Conservation (phyloP, 2,797 vertebrate species). For the Brotula barbata region DNA sequence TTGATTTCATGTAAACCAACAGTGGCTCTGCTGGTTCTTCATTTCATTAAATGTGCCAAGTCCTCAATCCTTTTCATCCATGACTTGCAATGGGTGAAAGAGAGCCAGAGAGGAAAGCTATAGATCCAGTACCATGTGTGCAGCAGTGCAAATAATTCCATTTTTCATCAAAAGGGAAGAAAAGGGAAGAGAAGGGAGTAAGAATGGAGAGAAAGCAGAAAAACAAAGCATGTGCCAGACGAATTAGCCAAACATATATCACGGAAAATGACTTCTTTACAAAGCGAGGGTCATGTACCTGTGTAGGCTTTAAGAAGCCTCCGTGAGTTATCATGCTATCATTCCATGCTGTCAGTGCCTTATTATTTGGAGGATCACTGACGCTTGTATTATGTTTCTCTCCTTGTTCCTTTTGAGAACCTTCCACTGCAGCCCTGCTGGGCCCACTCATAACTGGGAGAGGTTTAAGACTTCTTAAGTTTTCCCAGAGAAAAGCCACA, state of each 20-base stretch:
- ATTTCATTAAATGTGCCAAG: slow-evolving; percentile 85
- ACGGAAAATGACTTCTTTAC: slow-evolving; percentile 88
- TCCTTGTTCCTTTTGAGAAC: slow-evolving; percentile 61
- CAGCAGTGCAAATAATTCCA: slow-evolving; percentile 82
- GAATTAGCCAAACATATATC: slow-evolving; percentile 82
- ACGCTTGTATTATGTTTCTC: slow-evolving; percentile 86
- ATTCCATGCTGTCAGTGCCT: slow-evolving; percentile 91
- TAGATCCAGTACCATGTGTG: slow-evolving; percentile 89
- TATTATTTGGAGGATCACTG: slow-evolving; percentile 91
- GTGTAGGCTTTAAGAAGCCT: slow-evolving; percentile 84
- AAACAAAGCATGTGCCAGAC: slow-evolving; percentile 83
- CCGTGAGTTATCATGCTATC: slow-evolving; percentile 94
- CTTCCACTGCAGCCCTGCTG: slow-evolving; percentile 74
- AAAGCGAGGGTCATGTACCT: slow-evolving; percentile 90
- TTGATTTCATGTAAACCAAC: slow-evolving; percentile 85
- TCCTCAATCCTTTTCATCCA: slow-evolving; percentile 86
- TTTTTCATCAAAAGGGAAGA: slow-evolving; percentile 73
- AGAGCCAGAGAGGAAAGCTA: slow-evolving; percentile 83
- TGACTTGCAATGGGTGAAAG: slow-evolving; percentile 82
- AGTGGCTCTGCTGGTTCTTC: slow-evolving; percentile 81
- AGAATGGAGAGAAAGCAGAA: slow-evolving; percentile 26
- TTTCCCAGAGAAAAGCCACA: slow-evolving; percentile 81
- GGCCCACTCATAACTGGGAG: slow-evolving; percentile 76
- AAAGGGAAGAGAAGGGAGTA: neutral
- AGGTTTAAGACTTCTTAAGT: slow-evolving; percentile 87